Conservation (phyloP, 2,113 vertebrate genomes). For the Redunca redunca region DNA sequence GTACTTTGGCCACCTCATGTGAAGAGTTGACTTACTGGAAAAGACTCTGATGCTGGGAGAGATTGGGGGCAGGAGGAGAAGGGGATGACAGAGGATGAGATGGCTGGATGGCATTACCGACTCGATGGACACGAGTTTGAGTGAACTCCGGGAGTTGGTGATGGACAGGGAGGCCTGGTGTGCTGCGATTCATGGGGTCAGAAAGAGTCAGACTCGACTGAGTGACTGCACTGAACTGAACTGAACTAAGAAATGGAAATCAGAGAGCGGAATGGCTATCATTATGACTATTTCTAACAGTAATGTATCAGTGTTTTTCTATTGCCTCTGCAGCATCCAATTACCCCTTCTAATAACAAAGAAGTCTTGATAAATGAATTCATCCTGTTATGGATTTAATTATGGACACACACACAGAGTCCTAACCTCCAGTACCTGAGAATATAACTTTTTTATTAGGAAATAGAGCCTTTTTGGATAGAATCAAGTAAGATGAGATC, state of each 20-base stretch:
- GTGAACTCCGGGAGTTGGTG: too few species aligned
- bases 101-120: too few species aligned
- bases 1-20: too few species aligned
- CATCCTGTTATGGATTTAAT: not conserved
- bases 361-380: not conserved
- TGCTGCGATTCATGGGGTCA: too few species aligned
- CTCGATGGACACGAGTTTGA: too few species aligned
- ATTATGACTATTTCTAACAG: not conserved
- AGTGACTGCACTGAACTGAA: too few species aligned
- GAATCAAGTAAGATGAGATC: not conserved
- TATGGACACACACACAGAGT: not conserved
- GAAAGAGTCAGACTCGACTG: too few species aligned
- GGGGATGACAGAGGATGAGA: too few species aligned
- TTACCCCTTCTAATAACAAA: not conserved
- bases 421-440: not conserved
- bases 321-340: not conserved
- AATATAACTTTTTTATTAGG: not conserved
- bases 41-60: too few species aligned
- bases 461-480: not conserved
- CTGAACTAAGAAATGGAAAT: not conserved
- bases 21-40: too few species aligned
- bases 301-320: not conserved
- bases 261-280: not conserved
- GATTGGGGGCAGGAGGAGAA: too few species aligned
- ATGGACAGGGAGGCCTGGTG: too few species aligned